phyloP scores from a whole-genome alignment of 1,140 invertebrate species.

The Maniola jurtina region DNA sequence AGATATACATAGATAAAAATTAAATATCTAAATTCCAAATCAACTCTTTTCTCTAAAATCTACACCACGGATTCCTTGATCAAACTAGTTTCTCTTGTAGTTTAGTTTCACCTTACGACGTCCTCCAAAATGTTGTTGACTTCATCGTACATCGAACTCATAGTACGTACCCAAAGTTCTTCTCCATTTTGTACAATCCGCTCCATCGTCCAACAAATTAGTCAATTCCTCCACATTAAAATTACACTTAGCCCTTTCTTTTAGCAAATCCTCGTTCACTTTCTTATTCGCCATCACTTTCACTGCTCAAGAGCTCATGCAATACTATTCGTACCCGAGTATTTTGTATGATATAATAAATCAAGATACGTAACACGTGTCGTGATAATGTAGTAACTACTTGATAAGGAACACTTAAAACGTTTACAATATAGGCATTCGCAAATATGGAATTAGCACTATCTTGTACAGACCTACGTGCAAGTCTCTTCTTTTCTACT shows the following conservation, averaged over 20 bases:
- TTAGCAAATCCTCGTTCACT: conserved; percentile 85
- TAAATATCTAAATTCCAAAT: too few relatives aligned
- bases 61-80: too few relatives aligned
- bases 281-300: conserved; percentile 34
- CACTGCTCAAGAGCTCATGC: conserved; percentile 18
- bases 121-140: too few relatives aligned
- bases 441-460: too few relatives aligned
- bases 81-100: too few relatives aligned
- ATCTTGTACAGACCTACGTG: too few relatives aligned
- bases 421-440: not conserved
- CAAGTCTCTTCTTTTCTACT: too few relatives aligned
- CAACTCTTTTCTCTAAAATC: too few relatives aligned
- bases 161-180: conserved; percentile 40
- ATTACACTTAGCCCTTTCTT: conserved; percentile 86
- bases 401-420: not conserved
- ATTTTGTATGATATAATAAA: not conserved
- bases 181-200: conserved; percentile 37
- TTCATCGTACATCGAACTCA: not conserved
- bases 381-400: not conserved
- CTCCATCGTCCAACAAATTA: conserved; percentile 86
- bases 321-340: not conserved
- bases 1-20: too few relatives aligned
- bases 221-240: conserved; percentile 89
- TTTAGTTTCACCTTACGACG: too few relatives aligned
- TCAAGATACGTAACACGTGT: not conserved